phyloP scores from a whole-genome alignment of 2,888 invertebrate genomes.

The Dasypolia templi region DNA sequence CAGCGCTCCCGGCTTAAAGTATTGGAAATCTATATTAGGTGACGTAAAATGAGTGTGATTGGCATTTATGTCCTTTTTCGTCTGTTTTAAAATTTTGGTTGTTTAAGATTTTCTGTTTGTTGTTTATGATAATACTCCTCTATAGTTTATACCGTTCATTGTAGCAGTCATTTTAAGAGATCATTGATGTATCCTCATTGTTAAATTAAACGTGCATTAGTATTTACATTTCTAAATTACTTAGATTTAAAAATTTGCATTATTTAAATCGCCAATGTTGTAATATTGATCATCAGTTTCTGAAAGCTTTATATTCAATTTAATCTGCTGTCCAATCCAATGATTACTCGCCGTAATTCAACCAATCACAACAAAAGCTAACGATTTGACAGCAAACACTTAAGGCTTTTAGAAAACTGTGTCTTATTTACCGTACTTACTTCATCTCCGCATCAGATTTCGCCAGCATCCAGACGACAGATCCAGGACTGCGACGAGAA shows the following conservation, averaged over 20 bases:
- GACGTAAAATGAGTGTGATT: too few relatives aligned
- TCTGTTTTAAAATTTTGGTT: too few relatives aligned
- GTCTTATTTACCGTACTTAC: slow-evolving; percentile 85
- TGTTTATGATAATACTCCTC: too few relatives aligned
- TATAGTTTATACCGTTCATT: too few relatives aligned
- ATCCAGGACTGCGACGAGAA: slow-evolving; percentile 92
- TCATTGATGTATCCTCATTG: too few relatives aligned
- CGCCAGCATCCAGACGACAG: slow-evolving; percentile 95
- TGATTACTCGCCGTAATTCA: background rate
- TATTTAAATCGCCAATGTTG: background rate
- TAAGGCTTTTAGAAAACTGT: background rate
- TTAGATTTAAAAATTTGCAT: background rate
- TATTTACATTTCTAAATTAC: background rate
- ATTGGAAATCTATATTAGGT: background rate
- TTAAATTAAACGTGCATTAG: background rate
- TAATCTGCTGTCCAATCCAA: background rate
- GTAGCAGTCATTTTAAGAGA: too few relatives aligned
- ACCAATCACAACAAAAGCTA: background rate
- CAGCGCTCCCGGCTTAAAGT: background rate
- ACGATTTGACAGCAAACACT: background rate
- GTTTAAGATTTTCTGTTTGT: too few relatives aligned
- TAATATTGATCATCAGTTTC: background rate
- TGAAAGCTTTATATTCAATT: background rate
- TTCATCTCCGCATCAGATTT: slow-evolving; percentile 94
- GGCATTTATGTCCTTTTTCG: too few relatives aligned